Conservation (phyloP, 1,140 invertebrate species). For the Drosophila carrolli region DNA sequence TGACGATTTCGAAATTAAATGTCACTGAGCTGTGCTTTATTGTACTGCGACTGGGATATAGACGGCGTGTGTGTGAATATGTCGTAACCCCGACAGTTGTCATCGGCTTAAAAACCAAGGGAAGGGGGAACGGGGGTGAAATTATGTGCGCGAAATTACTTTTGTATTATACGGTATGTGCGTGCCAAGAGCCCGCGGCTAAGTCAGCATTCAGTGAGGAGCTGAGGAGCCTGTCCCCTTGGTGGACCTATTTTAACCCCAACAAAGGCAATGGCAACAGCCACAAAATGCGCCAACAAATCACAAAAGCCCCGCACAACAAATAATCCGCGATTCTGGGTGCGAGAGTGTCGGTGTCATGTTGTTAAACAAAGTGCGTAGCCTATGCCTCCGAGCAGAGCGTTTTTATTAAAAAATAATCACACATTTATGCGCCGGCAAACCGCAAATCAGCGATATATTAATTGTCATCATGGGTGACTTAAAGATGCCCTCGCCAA, state of each 20-base stretch:
- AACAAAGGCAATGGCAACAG: conserved; percentile 38
- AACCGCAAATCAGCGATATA: conserved; percentile 47
- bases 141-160: conserved; percentile 74
- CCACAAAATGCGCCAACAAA: conserved; percentile 44
- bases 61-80: conserved; percentile 18
- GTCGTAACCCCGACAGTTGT: conserved; percentile 67
- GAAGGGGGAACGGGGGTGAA: conserved; percentile 17
- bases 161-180: conserved; percentile 64
- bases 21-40: conserved; percentile 57
- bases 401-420: conserved; percentile 81
- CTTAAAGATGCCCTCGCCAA: conserved; percentile 17
- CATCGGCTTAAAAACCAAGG: conserved; percentile 61
- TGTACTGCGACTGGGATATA: conserved; percentile 7
- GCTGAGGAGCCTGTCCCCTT: conserved; percentile 8
- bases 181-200: conserved; percentile 46
- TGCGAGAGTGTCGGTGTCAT: conserved; percentile 55
- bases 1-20: conserved; percentile 79
- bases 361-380: conserved; percentile 79
- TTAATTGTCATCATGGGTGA: conserved; percentile 2
- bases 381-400: conserved; percentile 66
- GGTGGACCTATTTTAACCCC: conserved; percentile 79
- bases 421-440: conserved; percentile 51
- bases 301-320: conserved; percentile 66
- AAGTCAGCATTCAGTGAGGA: conserved; percentile 30
- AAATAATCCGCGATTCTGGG: conserved; percentile 50